These are phyloP conservation scores for Sminthurinus aureus DNA, from an alignment of 2,888 invertebrate species.

Conservation along the genomic window DNA sequence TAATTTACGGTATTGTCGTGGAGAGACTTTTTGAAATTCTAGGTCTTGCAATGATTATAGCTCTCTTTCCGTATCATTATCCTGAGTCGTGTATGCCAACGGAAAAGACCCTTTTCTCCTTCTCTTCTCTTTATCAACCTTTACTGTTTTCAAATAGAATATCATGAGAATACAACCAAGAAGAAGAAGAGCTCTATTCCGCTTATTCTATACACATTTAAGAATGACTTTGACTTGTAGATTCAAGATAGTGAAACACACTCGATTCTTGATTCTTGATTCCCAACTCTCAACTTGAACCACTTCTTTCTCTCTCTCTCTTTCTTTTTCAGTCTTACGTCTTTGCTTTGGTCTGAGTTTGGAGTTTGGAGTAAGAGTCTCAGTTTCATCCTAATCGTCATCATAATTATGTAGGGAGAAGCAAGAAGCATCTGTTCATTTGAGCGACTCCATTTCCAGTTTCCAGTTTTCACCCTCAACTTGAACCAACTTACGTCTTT, in stretches of 20 bases:
- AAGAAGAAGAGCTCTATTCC: too few relatives aligned
- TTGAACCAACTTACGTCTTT: too few relatives aligned
- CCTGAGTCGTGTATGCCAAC: constrained; percentile 48
- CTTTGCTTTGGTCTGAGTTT: not conserved
- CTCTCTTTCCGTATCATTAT: constrained; percentile 54
- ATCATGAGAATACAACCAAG: not conserved
- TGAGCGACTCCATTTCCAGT: not conserved
- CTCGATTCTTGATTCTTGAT: not conserved
- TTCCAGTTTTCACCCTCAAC: not conserved
- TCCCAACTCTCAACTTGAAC: not conserved
- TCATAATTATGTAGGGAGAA: not conserved
- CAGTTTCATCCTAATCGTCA: constrained; percentile 21
- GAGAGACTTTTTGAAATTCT: constrained; percentile 50
- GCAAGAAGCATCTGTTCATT: constrained; percentile 9
- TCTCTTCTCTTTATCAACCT: not conserved
- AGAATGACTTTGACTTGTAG: constrained; percentile 24
- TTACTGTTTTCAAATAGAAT: not conserved
- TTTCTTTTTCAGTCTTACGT: not conserved
- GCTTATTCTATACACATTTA: constrained; percentile 3
- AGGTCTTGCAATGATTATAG: constrained; percentile 52
- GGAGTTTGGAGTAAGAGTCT: not conserved
- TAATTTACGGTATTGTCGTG: constrained; percentile 56
- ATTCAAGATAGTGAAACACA: constrained; percentile 9
- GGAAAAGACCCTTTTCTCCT: constrained; percentile 26
- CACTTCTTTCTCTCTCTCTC: too few relatives aligned